Evolutionary conservation across 2,797 vertebrate species (phyloP), one percentile per base, ranked within the genome.

Genomic region (Cheirogaleus major): DNA sequence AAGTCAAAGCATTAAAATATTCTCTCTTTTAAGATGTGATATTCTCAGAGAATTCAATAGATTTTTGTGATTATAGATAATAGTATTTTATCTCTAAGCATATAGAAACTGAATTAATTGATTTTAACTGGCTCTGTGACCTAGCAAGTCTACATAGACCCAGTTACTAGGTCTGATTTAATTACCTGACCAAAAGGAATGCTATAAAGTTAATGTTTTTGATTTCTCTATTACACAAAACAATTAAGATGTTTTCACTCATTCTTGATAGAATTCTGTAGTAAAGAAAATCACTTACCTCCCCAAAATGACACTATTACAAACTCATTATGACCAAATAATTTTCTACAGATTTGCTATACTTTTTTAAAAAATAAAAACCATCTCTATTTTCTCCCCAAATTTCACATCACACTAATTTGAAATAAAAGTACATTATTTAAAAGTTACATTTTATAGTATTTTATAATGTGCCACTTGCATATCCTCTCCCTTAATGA

Each of bases 131-230:
- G 4, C 38, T 65, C 73, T 78, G 11, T 35, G 69, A 76, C 43
- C 20, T 25, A 65, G 45, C 22, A 78, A 43, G 23, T 52, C 67
- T 63, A 14, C 35, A 35, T 12, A 78, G 27, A 82, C 2, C 45
- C 20, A 27, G 13, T 76, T 55, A 38, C 30, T 72, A 78, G 79
- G 32, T 80, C 83, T 95, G 32, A 55, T 69, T 85, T 41, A 72
- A 91, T 91, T 52, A 63, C n/a, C 35, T 91, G 18, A 91, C 55
- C 20, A 79, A 90, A 92, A 69, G 45, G 70, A 84, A 90, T 41
- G 15, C 81, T 89, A 13, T n/a, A 57, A 78, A 70, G 22, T 87
- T 61, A 85, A 78, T 82, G 20, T 95, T 92, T 69, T 88, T 89
- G 32, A 78, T 85, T 83, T 95, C n/a, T 22, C 32, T 41, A 30